Conservation (phyloP, 2,888 invertebrate species). For the Ormyrus thymus region DNA sequence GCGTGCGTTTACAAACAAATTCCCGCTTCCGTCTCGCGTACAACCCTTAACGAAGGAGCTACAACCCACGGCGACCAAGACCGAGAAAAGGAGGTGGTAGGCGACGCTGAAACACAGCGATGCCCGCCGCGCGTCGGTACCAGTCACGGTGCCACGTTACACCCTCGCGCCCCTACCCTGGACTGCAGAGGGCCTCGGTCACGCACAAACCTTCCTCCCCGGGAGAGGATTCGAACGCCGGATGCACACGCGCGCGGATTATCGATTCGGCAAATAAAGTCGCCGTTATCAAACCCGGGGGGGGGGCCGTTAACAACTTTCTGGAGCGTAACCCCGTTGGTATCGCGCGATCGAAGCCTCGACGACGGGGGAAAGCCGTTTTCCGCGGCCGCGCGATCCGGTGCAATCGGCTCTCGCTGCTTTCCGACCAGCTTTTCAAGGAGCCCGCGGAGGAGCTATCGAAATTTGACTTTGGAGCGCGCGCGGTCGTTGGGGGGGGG, state of each 20-base stretch:
- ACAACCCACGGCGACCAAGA: neutral
- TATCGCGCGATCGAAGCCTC: no score
- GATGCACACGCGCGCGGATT: neutral
- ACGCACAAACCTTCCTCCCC: constrained; percentile 54
- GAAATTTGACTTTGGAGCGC: no score
- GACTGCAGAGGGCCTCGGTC: constrained; percentile 59
- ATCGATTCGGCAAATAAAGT: neutral
- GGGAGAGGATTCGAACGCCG: no score
- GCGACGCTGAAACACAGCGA: constrained; percentile 12
- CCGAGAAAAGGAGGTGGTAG: neutral
- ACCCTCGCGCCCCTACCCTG: constrained; percentile 33
- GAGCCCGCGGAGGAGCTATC: no score
- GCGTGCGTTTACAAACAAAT: no score
- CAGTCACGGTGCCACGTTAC: constrained; percentile 61
- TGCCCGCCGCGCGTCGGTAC: constrained; percentile 58
- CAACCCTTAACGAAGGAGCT: no score
- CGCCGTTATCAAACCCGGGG: neutral
- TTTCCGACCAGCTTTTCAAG: no score
- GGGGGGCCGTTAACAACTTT: neutral
- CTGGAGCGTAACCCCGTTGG: no score
- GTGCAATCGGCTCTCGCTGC: no score
- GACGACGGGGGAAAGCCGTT: no score
- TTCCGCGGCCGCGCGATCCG: no score
- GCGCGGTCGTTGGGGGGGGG: no score
- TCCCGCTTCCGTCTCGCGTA: neutral